A percentile compares a stretch with the other conserved stretches of the same genome.
Evolutionary conservation across 2,113 vertebrate species (phyloP).

Genomic region (Pongo abelii): DNA sequence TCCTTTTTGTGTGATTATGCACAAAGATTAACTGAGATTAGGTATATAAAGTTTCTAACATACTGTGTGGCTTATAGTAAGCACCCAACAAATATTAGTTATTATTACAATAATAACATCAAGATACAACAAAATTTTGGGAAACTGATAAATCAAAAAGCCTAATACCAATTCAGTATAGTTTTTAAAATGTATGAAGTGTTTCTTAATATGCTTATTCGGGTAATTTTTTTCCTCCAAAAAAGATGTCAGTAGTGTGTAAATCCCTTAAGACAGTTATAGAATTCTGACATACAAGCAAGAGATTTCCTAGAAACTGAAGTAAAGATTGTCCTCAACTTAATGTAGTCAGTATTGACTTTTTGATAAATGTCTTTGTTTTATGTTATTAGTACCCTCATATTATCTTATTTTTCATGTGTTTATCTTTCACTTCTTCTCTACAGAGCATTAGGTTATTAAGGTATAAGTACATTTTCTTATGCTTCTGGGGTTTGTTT

Average conservation of each 20-base stretch:
- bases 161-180: background rate
- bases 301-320: background rate
- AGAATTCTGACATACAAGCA: background rate
- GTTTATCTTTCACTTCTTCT: background rate
- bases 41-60: background rate
- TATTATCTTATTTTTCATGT: background rate
- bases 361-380: background rate
- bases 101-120: background rate
- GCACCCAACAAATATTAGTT: background rate
- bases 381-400: background rate
- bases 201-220: background rate
- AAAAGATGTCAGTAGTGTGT: background rate
- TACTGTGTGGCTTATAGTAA: background rate
- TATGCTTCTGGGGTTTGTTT: background rate
- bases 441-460: background rate
- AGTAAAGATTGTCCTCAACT: background rate
- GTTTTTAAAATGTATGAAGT: background rate
- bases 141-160: background rate
- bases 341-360: background rate
- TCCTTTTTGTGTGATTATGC: background rate
- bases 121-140: background rate
- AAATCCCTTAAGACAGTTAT: background rate
- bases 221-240: background rate
- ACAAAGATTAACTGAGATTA: background rate
- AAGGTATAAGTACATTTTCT: background rate